phyloP scores from a whole-genome alignment of 2,888 invertebrate genomes.

The Auanema sp. region DNA sequence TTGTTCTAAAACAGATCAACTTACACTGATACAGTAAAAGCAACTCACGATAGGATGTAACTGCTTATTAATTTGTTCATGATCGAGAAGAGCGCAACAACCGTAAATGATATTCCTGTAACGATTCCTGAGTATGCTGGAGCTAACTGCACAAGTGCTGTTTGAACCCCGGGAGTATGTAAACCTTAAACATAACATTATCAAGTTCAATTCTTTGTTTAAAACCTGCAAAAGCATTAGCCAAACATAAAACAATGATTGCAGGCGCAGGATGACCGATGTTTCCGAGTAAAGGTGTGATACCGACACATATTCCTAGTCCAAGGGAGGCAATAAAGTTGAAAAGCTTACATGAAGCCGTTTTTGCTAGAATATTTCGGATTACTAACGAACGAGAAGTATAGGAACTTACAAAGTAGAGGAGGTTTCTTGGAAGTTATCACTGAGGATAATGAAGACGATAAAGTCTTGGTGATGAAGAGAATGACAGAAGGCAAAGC shows the following conservation, averaged over 20 bases:
- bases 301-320: conserved; percentile 55
- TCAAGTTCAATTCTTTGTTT: neutral
- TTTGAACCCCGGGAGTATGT: conserved; percentile 62
- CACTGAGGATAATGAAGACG: conserved; percentile 53
- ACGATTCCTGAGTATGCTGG: conserved; percentile 61
- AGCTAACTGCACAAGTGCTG: conserved; percentile 61
- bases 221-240: conserved; percentile 59
- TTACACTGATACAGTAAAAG: neutral
- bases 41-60: conserved; percentile 42
- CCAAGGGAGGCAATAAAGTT: conserved; percentile 57
- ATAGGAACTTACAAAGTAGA: conserved; percentile 9
- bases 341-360: conserved; percentile 41
- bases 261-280: conserved; percentile 37
- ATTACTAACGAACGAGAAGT: neutral
- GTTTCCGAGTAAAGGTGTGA: conserved; percentile 51
- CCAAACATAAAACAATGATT: conserved; percentile 54
- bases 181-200: conserved; percentile 38
- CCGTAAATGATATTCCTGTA: conserved; percentile 60
- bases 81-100: conserved; percentile 56
- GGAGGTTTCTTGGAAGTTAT: conserved; percentile 35
- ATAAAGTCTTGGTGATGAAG: conserved; percentile 56
- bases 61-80: conserved; percentile 57
- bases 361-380: conserved; percentile 26
- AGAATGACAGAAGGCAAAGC: conserved; percentile 56
- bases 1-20: conserved; percentile 27